Evolutionary conservation across 2,797 vertebrate genomes (phyloP).

Genomic region (Amniataba percoides): DNA sequence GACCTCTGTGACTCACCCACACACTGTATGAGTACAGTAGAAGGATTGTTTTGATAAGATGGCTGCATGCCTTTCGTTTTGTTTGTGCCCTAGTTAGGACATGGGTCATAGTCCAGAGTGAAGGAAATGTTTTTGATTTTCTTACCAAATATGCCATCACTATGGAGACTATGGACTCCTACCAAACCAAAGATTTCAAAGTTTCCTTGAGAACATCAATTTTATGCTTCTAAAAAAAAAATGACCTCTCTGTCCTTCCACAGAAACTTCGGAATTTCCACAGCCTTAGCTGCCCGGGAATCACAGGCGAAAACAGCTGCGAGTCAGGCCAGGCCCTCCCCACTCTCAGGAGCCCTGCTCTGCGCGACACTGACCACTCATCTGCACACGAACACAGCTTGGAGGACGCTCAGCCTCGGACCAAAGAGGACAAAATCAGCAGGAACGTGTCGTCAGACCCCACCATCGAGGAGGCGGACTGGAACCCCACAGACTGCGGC

Average conservation of each 20-base stretch:
- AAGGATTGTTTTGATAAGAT: constrained; percentile 60
- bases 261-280: constrained; percentile 88
- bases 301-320: constrained; percentile 69
- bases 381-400: constrained; percentile 32
- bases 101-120: constrained; percentile 35
- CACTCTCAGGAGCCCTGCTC: constrained; percentile 57
- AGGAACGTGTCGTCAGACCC: constrained; percentile 73
- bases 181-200: constrained; percentile 6
- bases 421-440: constrained; percentile 60
- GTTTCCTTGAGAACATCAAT: constrained; percentile 21
- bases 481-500: constrained; percentile 68
- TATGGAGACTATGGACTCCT: constrained; percentile 8
- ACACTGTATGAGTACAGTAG: constrained; percentile 43
- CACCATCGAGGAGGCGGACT: constrained; percentile 83
- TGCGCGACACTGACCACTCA: constrained; percentile 42
- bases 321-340: constrained; percentile 61
- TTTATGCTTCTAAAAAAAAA: constrained; percentile 11
- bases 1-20: constrained; percentile 51
- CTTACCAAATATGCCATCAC: constrained; percentile 54
- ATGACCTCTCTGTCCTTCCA: constrained; percentile 20
- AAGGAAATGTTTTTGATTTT: constrained; percentile 59
- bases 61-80: constrained; percentile 30
- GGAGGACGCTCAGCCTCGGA: constrained; percentile 49
- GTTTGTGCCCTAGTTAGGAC: constrained; percentile 39
- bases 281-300: constrained; percentile 85